Conservation (phyloP, 2,797 vertebrate genomes). For the Allobates femoralis region DNA sequence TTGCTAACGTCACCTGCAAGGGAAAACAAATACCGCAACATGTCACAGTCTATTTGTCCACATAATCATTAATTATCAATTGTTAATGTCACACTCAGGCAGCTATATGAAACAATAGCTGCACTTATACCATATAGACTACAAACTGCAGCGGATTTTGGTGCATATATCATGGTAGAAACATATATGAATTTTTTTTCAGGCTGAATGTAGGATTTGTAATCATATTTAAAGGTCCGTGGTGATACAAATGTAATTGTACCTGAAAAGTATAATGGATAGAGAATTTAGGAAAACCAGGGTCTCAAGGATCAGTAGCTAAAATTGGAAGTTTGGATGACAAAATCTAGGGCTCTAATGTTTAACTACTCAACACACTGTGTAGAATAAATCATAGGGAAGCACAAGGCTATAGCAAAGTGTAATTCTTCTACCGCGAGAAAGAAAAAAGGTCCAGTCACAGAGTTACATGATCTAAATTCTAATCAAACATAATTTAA, state of each 20-base stretch:
- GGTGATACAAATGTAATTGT: not conserved
- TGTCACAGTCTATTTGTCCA: constrained; percentile 30
- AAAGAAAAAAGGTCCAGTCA: constrained; percentile 77
- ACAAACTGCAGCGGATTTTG: not conserved
- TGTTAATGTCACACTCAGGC: constrained; percentile 7
- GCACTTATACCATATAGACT: not conserved
- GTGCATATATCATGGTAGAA: not conserved
- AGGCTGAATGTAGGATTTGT: not conserved
- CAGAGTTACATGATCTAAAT: constrained; percentile 97
- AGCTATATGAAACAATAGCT: not conserved
- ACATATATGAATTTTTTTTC: not conserved
- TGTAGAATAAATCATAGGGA: constrained; percentile 47
- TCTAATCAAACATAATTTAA: constrained; percentile 99
- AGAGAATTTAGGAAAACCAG: not conserved
- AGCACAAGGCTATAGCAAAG: constrained; percentile 60
- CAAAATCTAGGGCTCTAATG: constrained; percentile 18
- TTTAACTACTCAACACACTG: constrained; percentile 32
- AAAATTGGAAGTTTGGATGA: constrained; percentile 11
- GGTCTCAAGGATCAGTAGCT: not conserved
- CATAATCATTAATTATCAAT: constrained; percentile 33
- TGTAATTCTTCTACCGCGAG: constrained; percentile 66
- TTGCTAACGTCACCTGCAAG: not conserved
- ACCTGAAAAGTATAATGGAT: not conserved
- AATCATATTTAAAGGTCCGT: not conserved
- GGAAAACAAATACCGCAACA: constrained; percentile 22